Conservation (phyloP, 2,113 vertebrate genomes). For the Orycteropus afer region DNA sequence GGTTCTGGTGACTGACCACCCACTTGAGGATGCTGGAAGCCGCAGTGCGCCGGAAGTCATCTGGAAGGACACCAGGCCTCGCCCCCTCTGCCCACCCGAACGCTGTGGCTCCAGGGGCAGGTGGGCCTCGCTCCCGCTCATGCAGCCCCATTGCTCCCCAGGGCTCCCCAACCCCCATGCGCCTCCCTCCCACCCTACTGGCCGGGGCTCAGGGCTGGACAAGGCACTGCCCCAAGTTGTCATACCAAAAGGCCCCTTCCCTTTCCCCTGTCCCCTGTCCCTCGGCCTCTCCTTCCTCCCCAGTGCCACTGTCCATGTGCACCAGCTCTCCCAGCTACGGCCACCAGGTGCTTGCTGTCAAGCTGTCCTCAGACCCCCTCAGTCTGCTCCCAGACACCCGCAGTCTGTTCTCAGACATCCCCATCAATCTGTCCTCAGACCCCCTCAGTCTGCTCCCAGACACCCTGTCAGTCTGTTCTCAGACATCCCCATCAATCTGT, state of each 20-base stretch:
- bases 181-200: background rate
- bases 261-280: background rate
- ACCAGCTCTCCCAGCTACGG: background rate
- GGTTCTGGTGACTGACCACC: slow-evolving; percentile 68
- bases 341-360: no score
- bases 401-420: no score
- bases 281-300: background rate
- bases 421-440: background rate
- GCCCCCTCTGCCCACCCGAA: background rate
- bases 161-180: background rate
- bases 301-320: rapidly evolving
- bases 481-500: no score
- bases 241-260: background rate
- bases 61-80: slow-evolving; percentile 65
- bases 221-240: background rate
- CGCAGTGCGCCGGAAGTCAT: slow-evolving; percentile 80
- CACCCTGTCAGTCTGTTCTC: no score
- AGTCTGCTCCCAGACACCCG: no score
- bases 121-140: background rate
- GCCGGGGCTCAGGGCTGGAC: background rate
- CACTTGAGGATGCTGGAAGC: slow-evolving; percentile 80
- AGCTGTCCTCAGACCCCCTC: background rate
- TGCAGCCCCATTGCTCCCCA: background rate
- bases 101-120: background rate
- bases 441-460: no score